Percentiles rank a stretch among this genome's conserved stretches.
phyloP scores from a whole-genome alignment of 2,888 invertebrate genomes.

The Drosophila paranaensis region DNA sequence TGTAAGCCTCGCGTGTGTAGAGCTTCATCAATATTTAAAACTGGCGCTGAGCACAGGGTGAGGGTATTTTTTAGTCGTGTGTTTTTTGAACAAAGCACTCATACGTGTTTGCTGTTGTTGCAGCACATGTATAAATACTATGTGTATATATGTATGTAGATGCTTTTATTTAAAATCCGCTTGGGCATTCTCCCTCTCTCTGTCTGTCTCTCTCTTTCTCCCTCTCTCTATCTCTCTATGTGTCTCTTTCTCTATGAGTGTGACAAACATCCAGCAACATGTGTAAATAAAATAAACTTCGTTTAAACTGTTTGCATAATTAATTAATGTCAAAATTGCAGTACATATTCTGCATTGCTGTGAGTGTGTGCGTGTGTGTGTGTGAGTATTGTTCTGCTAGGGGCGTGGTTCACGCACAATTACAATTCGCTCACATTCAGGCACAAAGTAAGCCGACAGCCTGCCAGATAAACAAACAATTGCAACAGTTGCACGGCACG shows the following conservation, averaged over 20 bases:
- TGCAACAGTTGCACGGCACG: conserved; percentile 38
- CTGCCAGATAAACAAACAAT: conserved; percentile 41
- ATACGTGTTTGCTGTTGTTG: neutral
- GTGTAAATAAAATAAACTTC: conserved; percentile 77
- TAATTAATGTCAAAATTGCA: conserved; percentile 70
- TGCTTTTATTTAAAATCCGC: conserved; percentile 45
- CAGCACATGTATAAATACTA: neutral
- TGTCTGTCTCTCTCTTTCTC: neutral
- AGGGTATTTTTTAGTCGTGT: neutral
- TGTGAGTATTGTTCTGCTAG: neutral
- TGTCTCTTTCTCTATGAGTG: neutral
- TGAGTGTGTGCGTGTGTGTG: conserved; percentile 2
- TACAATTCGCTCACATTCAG: conserved; percentile 21
- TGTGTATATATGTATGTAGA: conserved; percentile 13
- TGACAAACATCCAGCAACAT: conserved; percentile 59
- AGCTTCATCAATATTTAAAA: neutral
- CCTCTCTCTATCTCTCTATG: no score
- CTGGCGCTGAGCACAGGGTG: neutral
- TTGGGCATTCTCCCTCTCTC: conserved; percentile 3
- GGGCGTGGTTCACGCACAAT: conserved; percentile 39
- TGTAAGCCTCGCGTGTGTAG: neutral
- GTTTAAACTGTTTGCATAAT: conserved; percentile 78
- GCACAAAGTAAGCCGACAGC: conserved; percentile 19
- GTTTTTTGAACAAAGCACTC: neutral
- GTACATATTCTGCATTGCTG: conserved; percentile 5